These are phyloP conservation scores for Drosophila mayri DNA, from an alignment of 1,140 invertebrate genomes.

Conservation along the genomic window DNA sequence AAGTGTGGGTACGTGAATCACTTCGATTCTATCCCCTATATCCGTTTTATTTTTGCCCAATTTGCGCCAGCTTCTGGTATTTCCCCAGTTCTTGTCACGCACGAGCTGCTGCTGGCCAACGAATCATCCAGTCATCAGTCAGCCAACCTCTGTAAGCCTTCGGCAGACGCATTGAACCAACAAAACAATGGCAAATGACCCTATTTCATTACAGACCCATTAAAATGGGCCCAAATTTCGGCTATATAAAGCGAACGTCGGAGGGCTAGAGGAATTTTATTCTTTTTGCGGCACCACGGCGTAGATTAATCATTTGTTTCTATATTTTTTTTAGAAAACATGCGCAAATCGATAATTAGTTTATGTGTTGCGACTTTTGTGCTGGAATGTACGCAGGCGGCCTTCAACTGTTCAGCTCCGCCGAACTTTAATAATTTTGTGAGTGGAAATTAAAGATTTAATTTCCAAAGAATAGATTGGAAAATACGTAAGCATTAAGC, in stretches of 20 bases:
- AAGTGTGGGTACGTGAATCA: conserved; percentile 21
- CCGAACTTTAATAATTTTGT: conserved; percentile 76
- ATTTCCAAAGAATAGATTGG: neutral
- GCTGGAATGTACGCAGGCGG: conserved; percentile 24
- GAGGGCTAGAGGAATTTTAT: conserved; percentile 48
- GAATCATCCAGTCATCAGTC: conserved; percentile 30
- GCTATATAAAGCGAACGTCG: conserved; percentile 53
- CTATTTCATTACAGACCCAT: conserved; percentile 55
- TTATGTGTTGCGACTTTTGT: conserved; percentile 7
- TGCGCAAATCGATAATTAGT: conserved; percentile 14
- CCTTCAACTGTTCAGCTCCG: conserved; percentile 75
- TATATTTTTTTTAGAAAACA: conserved; percentile 25
- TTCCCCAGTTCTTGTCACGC: conserved; percentile 66
- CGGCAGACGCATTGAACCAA: conserved; percentile 70
- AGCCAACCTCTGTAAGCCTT: conserved; percentile 53
- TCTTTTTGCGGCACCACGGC: conserved; percentile 34
- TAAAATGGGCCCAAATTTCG: conserved; percentile 21
- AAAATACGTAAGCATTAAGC: neutral
- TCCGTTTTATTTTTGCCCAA: conserved; percentile 26
- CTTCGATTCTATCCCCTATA: conserved; percentile 1
- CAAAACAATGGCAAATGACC: conserved; percentile 45
- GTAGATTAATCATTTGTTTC: conserved; percentile 39
- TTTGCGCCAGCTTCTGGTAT: conserved; percentile 54
- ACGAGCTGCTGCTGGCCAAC: conserved; percentile 7
- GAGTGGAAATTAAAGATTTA: conserved; percentile 38